Evolutionary conservation across 1,140 invertebrate genomes (phyloP), one percentile per base, ranked within the genome.

Genomic region (Macrostomum lignano): DNA sequence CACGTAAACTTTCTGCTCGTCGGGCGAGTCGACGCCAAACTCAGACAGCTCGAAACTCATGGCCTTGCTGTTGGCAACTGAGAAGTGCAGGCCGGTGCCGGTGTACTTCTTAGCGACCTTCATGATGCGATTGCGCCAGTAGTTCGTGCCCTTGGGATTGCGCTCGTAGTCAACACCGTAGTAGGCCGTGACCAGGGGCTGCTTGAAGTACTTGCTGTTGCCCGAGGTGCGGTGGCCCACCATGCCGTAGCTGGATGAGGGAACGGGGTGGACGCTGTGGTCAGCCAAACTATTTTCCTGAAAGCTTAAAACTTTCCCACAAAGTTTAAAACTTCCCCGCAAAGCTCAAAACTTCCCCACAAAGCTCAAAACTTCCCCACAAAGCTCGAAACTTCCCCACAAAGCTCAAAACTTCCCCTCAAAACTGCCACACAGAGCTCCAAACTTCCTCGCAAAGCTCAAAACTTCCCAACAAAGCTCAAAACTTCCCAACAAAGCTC

Each of bases 231-330:
- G 69, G 39, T 84, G 68, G 29, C 79, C 82, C 39, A 73, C 81
- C 35, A 96, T 61, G 36, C 88, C 88, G 55, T 78, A 70, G 51
- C 77, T 84, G 49, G n/a, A n/a, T n/a, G n/a, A n/a, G n/a, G n/a
- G n/a, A n/a, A n/a, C n/a, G n/a, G n/a, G n/a, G n/a, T n/a, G n/a
- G n/a, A n/a, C n/a, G n/a, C n/a, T n/a, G n/a, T n/a, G n/a, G n/a
- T n/a, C n/a, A n/a, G n/a, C n/a, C n/a, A n/a, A n/a, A n/a, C n/a
- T n/a, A n/a, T n/a, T n/a, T n/a, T n/a, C n/a, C n/a, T n/a, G n/a
- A n/a, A n/a, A n/a, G n/a, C n/a, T n/a, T n/a, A n/a, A n/a, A n/a
- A n/a, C n/a, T n/a, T n/a, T n/a, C n/a, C n/a, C n/a, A n/a, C n/a
- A n/a, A n/a, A n/a, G n/a, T n/a, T n/a, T n/a, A n/a, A n/a, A n/a